A percentile compares a stretch with the other conserved stretches of the same genome.
phyloP scores from a whole-genome alignment of 2,113 vertebrate species.

The Notothenia rossii region DNA sequence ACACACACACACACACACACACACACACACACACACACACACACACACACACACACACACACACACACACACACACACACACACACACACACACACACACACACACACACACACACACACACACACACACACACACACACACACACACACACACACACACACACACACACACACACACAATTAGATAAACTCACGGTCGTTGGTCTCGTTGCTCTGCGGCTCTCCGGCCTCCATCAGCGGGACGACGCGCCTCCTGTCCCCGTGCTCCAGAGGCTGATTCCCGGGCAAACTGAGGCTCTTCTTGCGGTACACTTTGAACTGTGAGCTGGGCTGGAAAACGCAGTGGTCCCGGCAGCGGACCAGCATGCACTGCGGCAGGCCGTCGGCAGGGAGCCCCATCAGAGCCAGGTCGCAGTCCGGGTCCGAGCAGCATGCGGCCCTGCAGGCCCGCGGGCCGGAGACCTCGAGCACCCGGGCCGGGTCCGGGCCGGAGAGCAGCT shows the following conservation, averaged over 20 bases:
- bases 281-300: neutral
- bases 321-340: neutral
- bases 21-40: too few relatives aligned
- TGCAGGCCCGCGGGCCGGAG: constrained; percentile 39
- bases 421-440: constrained; percentile 51
- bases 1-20: too few relatives aligned
- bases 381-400: constrained; percentile 48
- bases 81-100: too few relatives aligned
- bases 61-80: too few relatives aligned
- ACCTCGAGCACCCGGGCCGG: neutral
- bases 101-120: too few relatives aligned
- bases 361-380: constrained; percentile 51
- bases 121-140: too few relatives aligned
- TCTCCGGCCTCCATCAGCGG: too few relatives aligned
- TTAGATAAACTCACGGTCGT: too few relatives aligned
- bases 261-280: rapidly evolving
- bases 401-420: constrained; percentile 65
- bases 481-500: neutral
- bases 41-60: too few relatives aligned
- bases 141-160: too few relatives aligned
- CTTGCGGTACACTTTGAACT: constrained; percentile 53
- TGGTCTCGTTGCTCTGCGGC: too few relatives aligned
- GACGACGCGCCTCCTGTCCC: neutral
- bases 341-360: constrained; percentile 66
- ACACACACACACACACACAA: too few relatives aligned